Conservation (phyloP, 2,797 vertebrate species). For the Triplophysa bombifrons region DNA sequence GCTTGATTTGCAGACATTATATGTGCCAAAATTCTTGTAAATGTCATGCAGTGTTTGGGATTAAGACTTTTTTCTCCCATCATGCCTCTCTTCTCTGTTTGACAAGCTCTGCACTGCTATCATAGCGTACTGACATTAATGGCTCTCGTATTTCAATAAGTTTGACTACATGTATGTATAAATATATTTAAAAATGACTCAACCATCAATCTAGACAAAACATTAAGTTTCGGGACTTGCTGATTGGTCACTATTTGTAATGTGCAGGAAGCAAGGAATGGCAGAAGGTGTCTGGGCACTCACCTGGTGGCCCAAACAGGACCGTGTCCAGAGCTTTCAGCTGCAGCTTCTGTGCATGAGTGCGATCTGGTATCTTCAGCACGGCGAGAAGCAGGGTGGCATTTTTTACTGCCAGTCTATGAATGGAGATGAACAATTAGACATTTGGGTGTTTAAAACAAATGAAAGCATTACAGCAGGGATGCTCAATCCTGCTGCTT, state of each 20-base stretch:
- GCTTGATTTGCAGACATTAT: conserved; percentile 1
- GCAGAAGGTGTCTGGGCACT: conserved; percentile 60
- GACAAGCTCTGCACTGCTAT: conserved; percentile 35
- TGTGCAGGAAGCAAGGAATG: too few relatives aligned
- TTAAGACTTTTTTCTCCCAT: conserved; percentile 13
- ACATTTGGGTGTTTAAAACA: neutral
- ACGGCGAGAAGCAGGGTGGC: conserved; percentile 81
- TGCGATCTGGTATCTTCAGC: conserved; percentile 88
- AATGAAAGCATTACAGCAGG: neutral
- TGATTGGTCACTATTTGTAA: too few relatives aligned
- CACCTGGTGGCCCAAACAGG: conserved; percentile 86
- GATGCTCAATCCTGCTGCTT: neutral
- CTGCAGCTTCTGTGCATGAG: conserved; percentile 91
- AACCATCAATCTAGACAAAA: neutral
- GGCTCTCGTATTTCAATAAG: conserved; percentile 9
- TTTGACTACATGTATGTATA: neutral
- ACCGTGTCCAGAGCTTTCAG: conserved; percentile 92
- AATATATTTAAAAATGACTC: too few relatives aligned
- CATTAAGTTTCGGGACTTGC: too few relatives aligned
- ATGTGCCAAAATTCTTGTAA: neutral
- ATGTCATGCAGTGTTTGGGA: neutral
- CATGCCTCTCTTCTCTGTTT: conserved; percentile 21
- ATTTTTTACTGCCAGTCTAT: conserved; percentile 90
- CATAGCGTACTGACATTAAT: conserved; percentile 20
- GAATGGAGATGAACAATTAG: neutral